Evolutionary conservation across 2,797 vertebrate genomes (phyloP).

Genomic region (Podargus strigoides): DNA sequence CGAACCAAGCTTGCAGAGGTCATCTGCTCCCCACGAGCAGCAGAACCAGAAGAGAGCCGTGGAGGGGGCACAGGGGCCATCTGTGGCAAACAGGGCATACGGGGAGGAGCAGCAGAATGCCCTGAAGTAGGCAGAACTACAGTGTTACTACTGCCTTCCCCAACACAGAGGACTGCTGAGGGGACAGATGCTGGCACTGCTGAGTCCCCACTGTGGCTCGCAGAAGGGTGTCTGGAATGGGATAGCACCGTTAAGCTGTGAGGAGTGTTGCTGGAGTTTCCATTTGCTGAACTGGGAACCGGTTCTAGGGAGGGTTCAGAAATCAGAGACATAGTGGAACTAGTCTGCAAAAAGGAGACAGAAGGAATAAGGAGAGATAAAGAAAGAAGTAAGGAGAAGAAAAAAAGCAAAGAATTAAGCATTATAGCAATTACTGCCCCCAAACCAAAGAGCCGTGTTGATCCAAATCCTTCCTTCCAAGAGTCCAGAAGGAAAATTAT

Average conservation of each 20-base stretch:
- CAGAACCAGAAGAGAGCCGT: slow-evolving; percentile 61
- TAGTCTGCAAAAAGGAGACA: slow-evolving; percentile 79
- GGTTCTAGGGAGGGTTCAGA: slow-evolving; percentile 74
- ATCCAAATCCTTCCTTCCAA: background rate
- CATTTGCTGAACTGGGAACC: slow-evolving; percentile 48
- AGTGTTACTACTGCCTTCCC: slow-evolving; percentile 51
- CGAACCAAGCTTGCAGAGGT: slow-evolving; percentile 19
- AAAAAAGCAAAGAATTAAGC: background rate
- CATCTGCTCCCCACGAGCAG: background rate
- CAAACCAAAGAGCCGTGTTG: background rate
- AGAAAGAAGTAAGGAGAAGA: background rate
- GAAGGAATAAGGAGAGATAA: slow-evolving; percentile 41
- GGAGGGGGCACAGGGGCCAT: slow-evolving; percentile 14
- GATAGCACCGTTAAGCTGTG: background rate
- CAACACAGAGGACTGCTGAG: slow-evolving; percentile 71
- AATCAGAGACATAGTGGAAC: slow-evolving; percentile 81
- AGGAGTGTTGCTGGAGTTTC: slow-evolving; percentile 6
- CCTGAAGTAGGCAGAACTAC: background rate
- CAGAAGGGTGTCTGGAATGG: background rate
- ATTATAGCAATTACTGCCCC: background rate
- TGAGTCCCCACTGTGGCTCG: background rate
- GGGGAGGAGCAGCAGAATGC: background rate
- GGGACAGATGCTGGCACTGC: slow-evolving; percentile 48
- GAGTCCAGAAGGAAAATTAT: background rate
- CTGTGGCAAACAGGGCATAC: background rate